Evolutionary conservation across 1,140 invertebrate species (phyloP).

Genomic region (Drosophila fuyamai): DNA sequence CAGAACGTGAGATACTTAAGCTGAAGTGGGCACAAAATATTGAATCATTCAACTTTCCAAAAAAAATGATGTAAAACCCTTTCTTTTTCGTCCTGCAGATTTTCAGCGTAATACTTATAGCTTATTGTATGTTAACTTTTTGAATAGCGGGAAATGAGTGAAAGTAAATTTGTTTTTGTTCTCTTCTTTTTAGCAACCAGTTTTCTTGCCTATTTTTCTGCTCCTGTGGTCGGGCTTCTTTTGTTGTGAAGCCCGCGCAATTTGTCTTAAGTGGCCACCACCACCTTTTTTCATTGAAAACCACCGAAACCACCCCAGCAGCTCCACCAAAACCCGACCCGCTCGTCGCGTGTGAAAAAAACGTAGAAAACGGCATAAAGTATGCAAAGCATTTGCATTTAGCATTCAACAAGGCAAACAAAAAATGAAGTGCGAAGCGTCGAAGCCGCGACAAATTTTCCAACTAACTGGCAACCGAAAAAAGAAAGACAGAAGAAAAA

Average conservation of each 20-base stretch:
- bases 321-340: constrained; percentile 37
- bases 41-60: constrained; percentile 53
- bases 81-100: constrained; percentile 53
- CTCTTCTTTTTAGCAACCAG: constrained; percentile 6
- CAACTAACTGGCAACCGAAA: constrained; percentile 39
- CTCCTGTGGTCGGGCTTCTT: neutral
- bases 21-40: constrained; percentile 51
- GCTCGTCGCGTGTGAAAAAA: constrained; percentile 65
- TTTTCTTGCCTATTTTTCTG: constrained; percentile 25
- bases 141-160: constrained; percentile 32
- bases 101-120: constrained; percentile 53
- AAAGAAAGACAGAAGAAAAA: constrained; percentile 45
- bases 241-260: constrained; percentile 52
- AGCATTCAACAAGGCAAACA: constrained; percentile 83
- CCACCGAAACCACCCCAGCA: constrained; percentile 33
- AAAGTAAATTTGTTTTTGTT: constrained; percentile 29
- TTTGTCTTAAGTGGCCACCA: constrained; percentile 82
- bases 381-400: constrained; percentile 84
- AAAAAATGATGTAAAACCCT: constrained; percentile 28
- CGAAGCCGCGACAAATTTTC: constrained; percentile 79
- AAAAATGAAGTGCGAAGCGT: constrained; percentile 80
- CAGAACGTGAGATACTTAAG: constrained; percentile 74
- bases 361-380: constrained; percentile 78
- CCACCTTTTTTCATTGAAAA: constrained; percentile 13
- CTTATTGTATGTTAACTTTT: constrained; percentile 66